Evolutionary conservation across 2,888 invertebrate genomes (phyloP).

Genomic region (Machimus rusticus): DNA sequence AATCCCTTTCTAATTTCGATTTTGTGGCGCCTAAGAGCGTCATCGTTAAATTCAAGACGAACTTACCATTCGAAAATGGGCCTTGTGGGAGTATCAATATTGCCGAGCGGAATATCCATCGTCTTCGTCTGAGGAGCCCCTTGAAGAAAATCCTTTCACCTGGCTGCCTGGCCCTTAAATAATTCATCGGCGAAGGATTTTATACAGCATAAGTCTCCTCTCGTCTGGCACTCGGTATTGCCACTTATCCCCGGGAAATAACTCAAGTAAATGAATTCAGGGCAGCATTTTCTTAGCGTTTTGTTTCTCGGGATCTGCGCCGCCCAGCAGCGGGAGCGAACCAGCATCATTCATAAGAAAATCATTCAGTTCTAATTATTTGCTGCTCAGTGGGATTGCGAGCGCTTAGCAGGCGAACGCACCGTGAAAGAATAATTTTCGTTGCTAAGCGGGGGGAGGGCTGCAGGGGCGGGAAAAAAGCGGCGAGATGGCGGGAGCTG

Average conservation of each 20-base stretch:
- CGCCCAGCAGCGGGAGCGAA: background rate
- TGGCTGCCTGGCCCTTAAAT: background rate
- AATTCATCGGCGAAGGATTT: background rate
- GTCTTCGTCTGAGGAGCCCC: background rate
- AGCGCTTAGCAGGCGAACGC: background rate
- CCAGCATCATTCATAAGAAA: background rate
- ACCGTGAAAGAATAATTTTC: constrained; percentile 1
- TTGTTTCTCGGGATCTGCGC: background rate
- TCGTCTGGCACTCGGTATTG: background rate
- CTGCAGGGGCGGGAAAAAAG: background rate
- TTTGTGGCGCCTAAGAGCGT: background rate
- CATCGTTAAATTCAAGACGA: background rate
- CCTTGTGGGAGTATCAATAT: background rate
- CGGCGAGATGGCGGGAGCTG: background rate
- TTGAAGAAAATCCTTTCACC: background rate
- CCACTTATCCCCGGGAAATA: background rate
- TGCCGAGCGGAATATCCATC: background rate
- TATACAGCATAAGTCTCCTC: background rate
- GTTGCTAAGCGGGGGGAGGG: background rate
- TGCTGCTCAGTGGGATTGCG: background rate
- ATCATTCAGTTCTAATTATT: background rate
- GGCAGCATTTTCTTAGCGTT: background rate
- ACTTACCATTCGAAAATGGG: background rate
- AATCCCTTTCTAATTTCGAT: background rate
- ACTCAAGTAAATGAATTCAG: background rate